A percentile compares a stretch with the other conserved stretches of the same genome.
Conservation (phyloP, 2,888 invertebrate genomes). For the Arge pagana region DNA sequence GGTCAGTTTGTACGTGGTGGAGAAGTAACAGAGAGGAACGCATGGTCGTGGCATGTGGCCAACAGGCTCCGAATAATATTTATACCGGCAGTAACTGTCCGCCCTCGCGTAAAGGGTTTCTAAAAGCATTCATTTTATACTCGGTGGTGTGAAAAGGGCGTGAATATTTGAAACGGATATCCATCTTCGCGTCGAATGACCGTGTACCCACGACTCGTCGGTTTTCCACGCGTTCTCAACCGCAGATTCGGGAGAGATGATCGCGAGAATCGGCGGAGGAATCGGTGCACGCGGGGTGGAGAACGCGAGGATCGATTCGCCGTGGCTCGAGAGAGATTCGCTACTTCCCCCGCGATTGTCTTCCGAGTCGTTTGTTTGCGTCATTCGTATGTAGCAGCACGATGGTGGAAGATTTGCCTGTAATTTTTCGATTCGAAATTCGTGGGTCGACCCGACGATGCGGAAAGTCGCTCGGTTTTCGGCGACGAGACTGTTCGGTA, state of each 20-base stretch:
- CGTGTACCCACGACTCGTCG: too few species aligned
- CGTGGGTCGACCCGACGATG: too few species aligned
- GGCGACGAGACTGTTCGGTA: slow-evolving; percentile 40
- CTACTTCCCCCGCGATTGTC: slow-evolving; percentile 30
- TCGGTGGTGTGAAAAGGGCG: slow-evolving; percentile 48
- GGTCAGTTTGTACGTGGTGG: too few species aligned
- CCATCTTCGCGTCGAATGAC: slow-evolving; percentile 48
- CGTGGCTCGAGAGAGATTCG: slow-evolving; percentile 24
- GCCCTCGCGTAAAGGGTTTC: slow-evolving; percentile 54
- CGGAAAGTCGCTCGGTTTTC: too few species aligned
- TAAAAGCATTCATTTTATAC: slow-evolving; percentile 57
- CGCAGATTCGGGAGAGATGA: too few species aligned
- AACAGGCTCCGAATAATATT: slow-evolving; percentile 48
- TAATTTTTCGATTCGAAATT: too few species aligned
- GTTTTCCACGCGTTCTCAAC: too few species aligned
- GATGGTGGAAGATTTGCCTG: too few species aligned
- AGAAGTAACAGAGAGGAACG: too few species aligned
- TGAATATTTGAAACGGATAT: slow-evolving; percentile 58
- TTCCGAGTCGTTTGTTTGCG: slow-evolving; percentile 51
- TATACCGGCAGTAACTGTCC: slow-evolving; percentile 55
- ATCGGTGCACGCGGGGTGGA: too few species aligned
- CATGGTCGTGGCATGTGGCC: slow-evolving; percentile 51
- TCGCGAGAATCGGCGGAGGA: too few species aligned
- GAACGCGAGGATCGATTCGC: neutral
- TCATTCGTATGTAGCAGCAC: too few species aligned